Conservation (phyloP, 2,113 vertebrate genomes). For the Lagopus muta region DNA sequence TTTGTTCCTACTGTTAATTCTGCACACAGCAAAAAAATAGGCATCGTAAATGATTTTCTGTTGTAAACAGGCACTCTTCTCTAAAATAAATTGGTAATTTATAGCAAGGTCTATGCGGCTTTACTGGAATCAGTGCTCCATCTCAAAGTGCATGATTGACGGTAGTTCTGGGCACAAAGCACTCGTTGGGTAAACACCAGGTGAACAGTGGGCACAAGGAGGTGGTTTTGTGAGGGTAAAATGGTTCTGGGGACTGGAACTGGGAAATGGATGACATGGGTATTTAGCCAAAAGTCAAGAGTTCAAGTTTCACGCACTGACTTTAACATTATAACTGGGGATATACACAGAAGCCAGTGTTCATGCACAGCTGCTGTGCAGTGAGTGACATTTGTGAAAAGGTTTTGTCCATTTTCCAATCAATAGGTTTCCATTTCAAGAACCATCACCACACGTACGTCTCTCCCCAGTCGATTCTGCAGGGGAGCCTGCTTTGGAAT, state of each 20-base stretch:
- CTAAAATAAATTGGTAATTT: background rate
- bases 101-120: background rate
- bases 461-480: background rate
- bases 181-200: background rate
- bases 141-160: background rate
- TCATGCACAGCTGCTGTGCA: background rate
- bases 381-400: background rate
- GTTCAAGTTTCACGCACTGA: background rate
- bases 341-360: background rate
- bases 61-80: constrained; percentile 10
- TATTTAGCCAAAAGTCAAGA: background rate
- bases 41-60: background rate
- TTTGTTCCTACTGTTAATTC: constrained; percentile 25
- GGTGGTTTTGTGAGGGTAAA: background rate
- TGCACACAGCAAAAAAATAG: background rate
- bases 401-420: background rate
- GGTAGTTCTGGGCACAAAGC: background rate
- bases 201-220: background rate
- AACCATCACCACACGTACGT: background rate
- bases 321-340: background rate
- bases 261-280: background rate
- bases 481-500: background rate
- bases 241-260: background rate
- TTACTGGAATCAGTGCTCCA: background rate
- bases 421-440: background rate